Base-by-base conservation (phyloP, 2,113 vertebrate genomes). In the Oceanodroma tethys region DNA sequence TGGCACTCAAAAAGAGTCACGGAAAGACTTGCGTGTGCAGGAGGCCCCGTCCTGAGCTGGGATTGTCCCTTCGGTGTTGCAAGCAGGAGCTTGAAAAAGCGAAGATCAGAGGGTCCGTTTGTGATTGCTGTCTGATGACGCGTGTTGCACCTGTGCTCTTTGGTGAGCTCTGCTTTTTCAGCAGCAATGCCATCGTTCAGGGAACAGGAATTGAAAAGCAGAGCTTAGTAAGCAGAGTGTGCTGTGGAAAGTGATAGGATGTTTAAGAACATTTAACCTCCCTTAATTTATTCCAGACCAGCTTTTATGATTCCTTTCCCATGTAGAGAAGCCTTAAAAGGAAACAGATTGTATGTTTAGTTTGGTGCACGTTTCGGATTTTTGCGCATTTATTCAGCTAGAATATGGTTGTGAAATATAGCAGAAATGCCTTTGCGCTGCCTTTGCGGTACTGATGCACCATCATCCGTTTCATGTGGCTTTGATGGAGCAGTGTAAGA, bases 321-420 rank as follows among this genome's bases (percentile, higher is more conserved):
- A 1, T 48, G 29, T 2, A 30, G 62, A 70, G 65, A 53, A 76
- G 30, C 81, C 81, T 87, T 87, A 91, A 81, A 96, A 95, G 66
- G 89, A 91, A 96, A 48, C 29, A 55, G 67, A 78, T 50, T 26
- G 10, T 43, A 6, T 65, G 58, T 91, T 90, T 93, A 50, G 63
- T 80, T 93, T 50, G 70, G n/a, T 90, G 74, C 81, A 29, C 90
- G 34, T 82, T 93, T 97, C 42, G 30, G 70, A 60, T 95, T 92
- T 96, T 87, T 96, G 48, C 11, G 34, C 10, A 20, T 73, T 88
- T 79, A 18, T 83, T 81, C 84, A 55, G 48, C 38, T 34, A 26
- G 66, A 73, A 26, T 59, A 30, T 19, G 53, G 34, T 65, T 68
- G 86, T 88, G 88, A 82, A 82, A 27, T 65, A 58, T 1, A 48